phyloP scores from a whole-genome alignment of 2,797 vertebrate genomes.

The Nannoperca obscura region DNA sequence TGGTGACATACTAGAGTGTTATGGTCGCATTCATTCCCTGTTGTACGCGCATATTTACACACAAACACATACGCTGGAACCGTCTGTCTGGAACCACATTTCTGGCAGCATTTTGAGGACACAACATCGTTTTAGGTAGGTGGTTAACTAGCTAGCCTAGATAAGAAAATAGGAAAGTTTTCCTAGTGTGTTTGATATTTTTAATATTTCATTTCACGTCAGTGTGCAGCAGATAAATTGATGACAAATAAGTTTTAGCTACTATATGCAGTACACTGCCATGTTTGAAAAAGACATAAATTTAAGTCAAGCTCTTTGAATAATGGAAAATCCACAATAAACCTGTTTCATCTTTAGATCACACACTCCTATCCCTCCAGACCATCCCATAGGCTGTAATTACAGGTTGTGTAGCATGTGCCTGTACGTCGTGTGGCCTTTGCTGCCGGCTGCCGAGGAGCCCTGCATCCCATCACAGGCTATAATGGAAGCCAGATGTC shows the following conservation, averaged over 20 bases:
- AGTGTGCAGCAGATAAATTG: not conserved
- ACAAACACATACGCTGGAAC: no score
- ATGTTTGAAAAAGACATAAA: constrained; percentile 30
- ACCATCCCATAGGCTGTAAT: constrained; percentile 86
- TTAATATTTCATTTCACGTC: no score
- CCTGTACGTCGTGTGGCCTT: constrained; percentile 85
- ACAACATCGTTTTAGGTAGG: no score
- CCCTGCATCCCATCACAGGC: constrained; percentile 82
- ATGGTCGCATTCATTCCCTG: no score
- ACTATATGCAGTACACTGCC: not conserved
- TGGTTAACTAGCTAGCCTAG: no score
- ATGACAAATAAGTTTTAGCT: not conserved
- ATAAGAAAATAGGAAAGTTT: no score
- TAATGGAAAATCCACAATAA: constrained; percentile 84
- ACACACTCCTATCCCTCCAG: constrained; percentile 80
- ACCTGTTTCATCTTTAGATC: constrained; percentile 86
- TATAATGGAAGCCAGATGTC: constrained; percentile 94
- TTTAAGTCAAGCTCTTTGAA: constrained; percentile 42
- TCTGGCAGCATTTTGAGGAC: no score
- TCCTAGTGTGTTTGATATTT: no score
- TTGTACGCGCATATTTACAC: no score
- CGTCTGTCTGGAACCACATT: no score
- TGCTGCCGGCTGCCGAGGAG: constrained; percentile 82
- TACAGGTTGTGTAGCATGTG: constrained; percentile 90
- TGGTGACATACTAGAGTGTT: no score